Conservation (phyloP, 2,888 invertebrate genomes). For the Bombylius major region DNA sequence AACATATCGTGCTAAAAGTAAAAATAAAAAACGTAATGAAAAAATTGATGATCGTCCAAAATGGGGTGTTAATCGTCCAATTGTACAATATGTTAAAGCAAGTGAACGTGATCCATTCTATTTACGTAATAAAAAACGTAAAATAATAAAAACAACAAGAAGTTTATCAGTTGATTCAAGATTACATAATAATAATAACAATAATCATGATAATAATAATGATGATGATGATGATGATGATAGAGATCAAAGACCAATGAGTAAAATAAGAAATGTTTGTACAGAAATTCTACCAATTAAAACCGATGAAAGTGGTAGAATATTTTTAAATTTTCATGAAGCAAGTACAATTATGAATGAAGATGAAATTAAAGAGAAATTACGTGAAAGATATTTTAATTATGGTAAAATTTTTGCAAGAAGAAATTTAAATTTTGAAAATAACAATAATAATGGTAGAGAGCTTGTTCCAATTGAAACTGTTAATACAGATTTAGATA, state of each 20-base stretch:
- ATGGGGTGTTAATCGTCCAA: constrained; percentile 65
- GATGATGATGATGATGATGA: constrained; percentile 10
- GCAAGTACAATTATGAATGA: constrained; percentile 36
- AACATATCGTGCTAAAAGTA: constrained; percentile 29
- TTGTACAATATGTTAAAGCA: constrained; percentile 74
- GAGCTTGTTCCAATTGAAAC: neutral
- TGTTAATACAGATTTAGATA: constrained; percentile 1
- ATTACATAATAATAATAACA: constrained; percentile 2
- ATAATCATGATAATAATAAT: neutral
- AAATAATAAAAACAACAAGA: constrained; percentile 48
- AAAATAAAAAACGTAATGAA: constrained; percentile 22
- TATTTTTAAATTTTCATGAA: constrained; percentile 35
- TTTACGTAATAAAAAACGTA: constrained; percentile 48
- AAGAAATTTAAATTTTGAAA: constrained; percentile 33
- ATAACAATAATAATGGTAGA: constrained; percentile 20
- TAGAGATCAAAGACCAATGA: constrained; percentile 29
- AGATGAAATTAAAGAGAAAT: constrained; percentile 34
- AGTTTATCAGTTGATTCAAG: constrained; percentile 37
- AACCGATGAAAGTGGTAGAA: constrained; percentile 34
- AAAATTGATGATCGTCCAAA: constrained; percentile 52
- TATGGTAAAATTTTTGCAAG: constrained; percentile 30
- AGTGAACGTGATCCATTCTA: constrained; percentile 83
- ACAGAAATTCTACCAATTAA: constrained; percentile 37
- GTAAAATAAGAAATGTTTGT: constrained; percentile 32
- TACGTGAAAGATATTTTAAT: constrained; percentile 32